Evolutionary conservation across 2,113 vertebrate species (phyloP).

Genomic region (Craseonycteris thonglongyai): DNA sequence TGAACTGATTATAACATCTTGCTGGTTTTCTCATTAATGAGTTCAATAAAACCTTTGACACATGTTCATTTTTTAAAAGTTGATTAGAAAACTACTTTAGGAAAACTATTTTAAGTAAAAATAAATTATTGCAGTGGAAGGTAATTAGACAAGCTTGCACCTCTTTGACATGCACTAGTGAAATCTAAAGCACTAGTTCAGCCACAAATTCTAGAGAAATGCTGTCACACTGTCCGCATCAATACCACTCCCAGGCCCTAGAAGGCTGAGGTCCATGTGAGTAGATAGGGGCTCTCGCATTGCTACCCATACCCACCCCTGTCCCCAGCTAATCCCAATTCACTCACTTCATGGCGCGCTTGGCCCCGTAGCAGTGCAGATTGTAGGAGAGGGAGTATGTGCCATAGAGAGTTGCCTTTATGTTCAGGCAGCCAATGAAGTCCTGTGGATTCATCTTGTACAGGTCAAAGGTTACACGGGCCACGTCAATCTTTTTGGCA

Average conservation of each 20-base stretch:
- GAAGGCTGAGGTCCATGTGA: background rate
- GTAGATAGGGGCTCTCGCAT: background rate
- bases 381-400: slow-evolving; percentile 92
- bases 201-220: background rate
- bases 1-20: slow-evolving; percentile 1
- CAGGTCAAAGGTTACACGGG: slow-evolving; percentile 90
- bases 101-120: background rate
- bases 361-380: slow-evolving; percentile 88
- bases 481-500: slow-evolving; percentile 87
- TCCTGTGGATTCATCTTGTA: slow-evolving; percentile 92
- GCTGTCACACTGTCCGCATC: background rate
- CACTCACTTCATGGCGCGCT: slow-evolving; percentile 83
- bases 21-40: background rate
- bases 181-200: background rate
- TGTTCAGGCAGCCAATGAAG: slow-evolving; percentile 91
- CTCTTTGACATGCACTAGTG: background rate
- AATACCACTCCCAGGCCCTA: background rate
- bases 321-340: accelerated
- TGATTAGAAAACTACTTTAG: background rate
- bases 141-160: background rate
- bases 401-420: slow-evolving; percentile 93
- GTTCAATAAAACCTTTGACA: background rate
- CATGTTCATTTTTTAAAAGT: background rate
- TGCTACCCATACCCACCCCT: background rate
- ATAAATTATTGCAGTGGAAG: background rate